phyloP scores from a whole-genome alignment of 2,888 invertebrate species.

The Catocala nupta region DNA sequence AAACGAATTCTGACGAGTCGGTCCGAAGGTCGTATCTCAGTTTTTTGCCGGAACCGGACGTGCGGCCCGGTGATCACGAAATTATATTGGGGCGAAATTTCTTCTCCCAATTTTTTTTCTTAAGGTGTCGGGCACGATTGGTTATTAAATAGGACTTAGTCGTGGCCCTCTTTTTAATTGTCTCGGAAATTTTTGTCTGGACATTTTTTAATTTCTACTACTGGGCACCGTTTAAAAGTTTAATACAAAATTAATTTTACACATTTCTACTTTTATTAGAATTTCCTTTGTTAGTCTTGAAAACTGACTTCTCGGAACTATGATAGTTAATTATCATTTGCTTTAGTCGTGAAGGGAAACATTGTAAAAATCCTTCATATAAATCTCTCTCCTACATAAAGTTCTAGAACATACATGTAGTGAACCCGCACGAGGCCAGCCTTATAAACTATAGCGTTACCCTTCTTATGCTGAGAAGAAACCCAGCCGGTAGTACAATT shows the following conservation, averaged over 20 bases:
- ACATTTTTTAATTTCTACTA: slow-evolving; percentile 45
- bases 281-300: no score
- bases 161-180: slow-evolving; percentile 69
- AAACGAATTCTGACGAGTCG: slow-evolving; percentile 69
- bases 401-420: no score
- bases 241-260: slow-evolving; percentile 3
- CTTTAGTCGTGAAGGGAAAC: no score
- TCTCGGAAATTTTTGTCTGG: slow-evolving; percentile 53
- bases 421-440: no score
- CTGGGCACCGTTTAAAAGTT: slow-evolving; percentile 25
- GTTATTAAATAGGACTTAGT: slow-evolving; percentile 84
- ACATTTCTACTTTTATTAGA: no score
- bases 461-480: no score
- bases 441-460: no score
- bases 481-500: no score
- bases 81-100: slow-evolving; percentile 81
- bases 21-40: slow-evolving; percentile 73
- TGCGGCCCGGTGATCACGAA: slow-evolving; percentile 84
- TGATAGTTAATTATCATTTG: no score
- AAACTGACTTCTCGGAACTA: no score
- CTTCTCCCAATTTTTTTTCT: slow-evolving; percentile 68
- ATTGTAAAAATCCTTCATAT: no score
- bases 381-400: no score
- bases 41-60: slow-evolving; percentile 84
- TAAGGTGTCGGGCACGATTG: slow-evolving; percentile 79